Conservation (phyloP, 2,888 invertebrate species). For the Gari tellinella region DNA sequence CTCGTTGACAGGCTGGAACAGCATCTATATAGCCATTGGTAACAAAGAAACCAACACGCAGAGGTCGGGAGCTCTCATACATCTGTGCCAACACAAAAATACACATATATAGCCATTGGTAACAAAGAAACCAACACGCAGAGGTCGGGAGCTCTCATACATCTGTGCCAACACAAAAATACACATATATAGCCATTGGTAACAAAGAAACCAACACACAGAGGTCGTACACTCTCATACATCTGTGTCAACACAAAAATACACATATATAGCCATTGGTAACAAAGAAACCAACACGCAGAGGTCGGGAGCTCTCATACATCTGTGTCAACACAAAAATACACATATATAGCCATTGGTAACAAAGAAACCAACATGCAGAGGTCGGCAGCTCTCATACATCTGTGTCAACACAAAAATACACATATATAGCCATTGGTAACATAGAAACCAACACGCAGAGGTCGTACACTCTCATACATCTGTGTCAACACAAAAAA, state of each 20-base stretch:
- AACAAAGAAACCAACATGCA: no score
- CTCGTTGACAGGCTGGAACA: slow-evolving; percentile 70
- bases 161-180: no score
- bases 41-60: slow-evolving; percentile 71
- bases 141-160: slow-evolving; percentile 57
- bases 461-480: slow-evolving; percentile 62
- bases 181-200: slow-evolving; percentile 68
- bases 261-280: no score
- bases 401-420: no score
- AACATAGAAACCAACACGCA: slow-evolving; percentile 71
- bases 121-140: slow-evolving; percentile 74
- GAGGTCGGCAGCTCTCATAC: no score
- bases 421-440: slow-evolving; percentile 63
- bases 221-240: slow-evolving; percentile 59
- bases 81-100: slow-evolving; percentile 50
- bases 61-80: slow-evolving; percentile 62
- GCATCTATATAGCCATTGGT: slow-evolving; percentile 63
- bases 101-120: no score
- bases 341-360: no score
- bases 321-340: no score
- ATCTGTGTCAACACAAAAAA: slow-evolving; percentile 56
- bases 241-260: no score
- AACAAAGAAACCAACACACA: slow-evolving; percentile 71
- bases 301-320: no score
- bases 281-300: no score